A percentile compares a stretch with the other conserved stretches of the same genome.
These are phyloP conservation scores for Stegana nigrithorax DNA, from an alignment of 2,888 invertebrate genomes.

Conservation along the genomic window DNA sequence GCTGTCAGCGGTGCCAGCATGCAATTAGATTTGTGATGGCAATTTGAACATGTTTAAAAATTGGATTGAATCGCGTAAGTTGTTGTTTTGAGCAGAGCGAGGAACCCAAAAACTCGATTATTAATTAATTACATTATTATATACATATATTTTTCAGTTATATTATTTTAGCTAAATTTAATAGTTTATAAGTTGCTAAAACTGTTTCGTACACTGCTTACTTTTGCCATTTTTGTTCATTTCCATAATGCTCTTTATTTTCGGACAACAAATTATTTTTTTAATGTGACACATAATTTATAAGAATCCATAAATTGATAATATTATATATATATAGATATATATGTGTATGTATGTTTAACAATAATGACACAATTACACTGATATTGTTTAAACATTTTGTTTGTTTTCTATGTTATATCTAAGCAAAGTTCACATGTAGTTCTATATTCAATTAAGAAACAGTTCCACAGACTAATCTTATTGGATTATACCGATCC, in stretches of 20 bases:
- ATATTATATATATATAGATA: slow-evolving; percentile 46
- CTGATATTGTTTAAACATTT: slow-evolving; percentile 5
- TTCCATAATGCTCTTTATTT: not conserved
- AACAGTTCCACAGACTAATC: no score
- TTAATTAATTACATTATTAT: not conserved
- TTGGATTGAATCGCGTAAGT: not conserved
- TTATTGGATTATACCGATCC: not conserved
- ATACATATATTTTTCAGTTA: not conserved
- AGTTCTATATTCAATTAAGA: no score
- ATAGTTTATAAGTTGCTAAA: slow-evolving; percentile 8
- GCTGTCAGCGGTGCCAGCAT: slow-evolving; percentile 23
- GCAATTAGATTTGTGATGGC: slow-evolving; percentile 52
- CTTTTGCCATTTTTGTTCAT: slow-evolving; percentile 2
- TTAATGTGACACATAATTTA: slow-evolving; percentile 55
- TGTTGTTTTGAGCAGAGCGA: not conserved
- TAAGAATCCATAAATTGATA: slow-evolving; percentile 44
- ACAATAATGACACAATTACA: slow-evolving; percentile 3
- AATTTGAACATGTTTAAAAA: slow-evolving; percentile 7
- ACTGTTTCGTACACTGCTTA: not conserved
- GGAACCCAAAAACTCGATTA: not conserved
- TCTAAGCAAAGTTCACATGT: no score
- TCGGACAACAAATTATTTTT: slow-evolving; percentile 32
- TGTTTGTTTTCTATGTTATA: not conserved
- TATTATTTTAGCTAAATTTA: slow-evolving; percentile 6
- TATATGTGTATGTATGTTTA: slow-evolving; percentile 35